Evolutionary conservation across 92 coral and sea anemone genomes (phyloP).

Genomic region (Muricea muricata): DNA sequence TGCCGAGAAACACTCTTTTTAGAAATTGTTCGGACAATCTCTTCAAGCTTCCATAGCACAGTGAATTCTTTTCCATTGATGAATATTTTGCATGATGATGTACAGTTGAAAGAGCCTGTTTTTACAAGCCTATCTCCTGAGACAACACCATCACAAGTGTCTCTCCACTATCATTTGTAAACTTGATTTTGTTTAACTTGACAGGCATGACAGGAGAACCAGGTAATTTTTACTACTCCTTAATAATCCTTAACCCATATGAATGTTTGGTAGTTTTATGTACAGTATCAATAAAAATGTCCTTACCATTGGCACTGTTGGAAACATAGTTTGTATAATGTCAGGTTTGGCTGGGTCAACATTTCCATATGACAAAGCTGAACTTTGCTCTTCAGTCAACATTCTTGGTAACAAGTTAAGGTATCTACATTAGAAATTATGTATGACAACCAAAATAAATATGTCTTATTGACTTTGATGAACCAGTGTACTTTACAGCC

Average conservation of each 20-base stretch:
- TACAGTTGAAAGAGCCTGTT: conserved; percentile 9
- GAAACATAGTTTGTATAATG: background rate
- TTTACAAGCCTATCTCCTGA: conserved; percentile 6
- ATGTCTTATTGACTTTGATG: background rate
- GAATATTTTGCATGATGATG: conserved; percentile 17
- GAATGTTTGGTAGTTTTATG: no score
- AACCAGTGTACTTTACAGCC: no score
- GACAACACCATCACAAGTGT: background rate
- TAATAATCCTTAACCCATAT: no score
- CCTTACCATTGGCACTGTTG: background rate
- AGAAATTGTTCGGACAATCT: conserved; percentile 3
- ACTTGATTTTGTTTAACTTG: background rate
- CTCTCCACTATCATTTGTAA: background rate
- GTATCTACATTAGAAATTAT: background rate
- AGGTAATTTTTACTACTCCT: conserved; percentile 32
- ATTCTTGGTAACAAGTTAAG: conserved; percentile 2
- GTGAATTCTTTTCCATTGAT: conserved; percentile 6
- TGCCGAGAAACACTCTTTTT: no score
- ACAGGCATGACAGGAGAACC: conserved; percentile 33
- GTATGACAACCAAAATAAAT: no score
- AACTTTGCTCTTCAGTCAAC: conserved; percentile 17
- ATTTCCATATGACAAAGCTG: conserved; percentile 20
- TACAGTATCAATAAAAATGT: conserved; percentile 25
- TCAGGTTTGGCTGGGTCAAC: conserved; percentile 28
- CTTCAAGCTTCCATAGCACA: conserved; percentile 14